A percentile compares a stretch with the other conserved stretches of the same genome.
Evolutionary conservation across 2,888 invertebrate genomes (phyloP).

Genomic region (Parasteatoda lunata): DNA sequence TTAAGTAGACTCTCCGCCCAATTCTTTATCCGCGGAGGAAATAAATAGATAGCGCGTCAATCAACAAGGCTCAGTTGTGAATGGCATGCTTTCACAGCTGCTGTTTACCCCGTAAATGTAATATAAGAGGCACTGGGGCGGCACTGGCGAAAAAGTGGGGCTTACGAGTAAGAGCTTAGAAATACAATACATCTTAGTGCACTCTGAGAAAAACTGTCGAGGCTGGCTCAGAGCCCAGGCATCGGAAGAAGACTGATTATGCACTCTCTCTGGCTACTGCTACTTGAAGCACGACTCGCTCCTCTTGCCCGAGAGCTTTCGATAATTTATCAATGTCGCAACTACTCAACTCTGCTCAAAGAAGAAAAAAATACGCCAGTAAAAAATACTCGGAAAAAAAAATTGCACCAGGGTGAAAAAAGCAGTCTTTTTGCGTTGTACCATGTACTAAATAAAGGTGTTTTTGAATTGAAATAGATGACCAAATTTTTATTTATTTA

Average conservation of each 20-base stretch:
- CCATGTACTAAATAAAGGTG: not conserved
- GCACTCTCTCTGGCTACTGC: constrained; percentile 34
- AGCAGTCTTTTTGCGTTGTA: constrained; percentile 4
- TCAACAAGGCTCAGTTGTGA: not conserved
- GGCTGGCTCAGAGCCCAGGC: constrained; percentile 45
- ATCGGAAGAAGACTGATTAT: constrained; percentile 60
- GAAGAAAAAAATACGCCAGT: constrained; percentile 8
- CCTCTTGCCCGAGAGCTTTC: constrained; percentile 61
- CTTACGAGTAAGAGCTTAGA: constrained; percentile 16
- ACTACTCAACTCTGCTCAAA: constrained; percentile 32
- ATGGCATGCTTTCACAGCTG: constrained; percentile 18
- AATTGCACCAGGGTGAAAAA: constrained; percentile 8
- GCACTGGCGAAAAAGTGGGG: constrained; percentile 12
- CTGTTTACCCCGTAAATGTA: constrained; percentile 16
- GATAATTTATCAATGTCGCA: constrained; percentile 67
- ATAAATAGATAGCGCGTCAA: too few species aligned
- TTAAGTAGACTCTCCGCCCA: too few species aligned
- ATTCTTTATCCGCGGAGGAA: too few species aligned
- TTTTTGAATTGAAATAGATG: constrained; percentile 2
- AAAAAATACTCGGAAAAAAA: constrained; percentile 22
- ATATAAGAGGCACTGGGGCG: not conserved
- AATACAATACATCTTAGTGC: constrained; percentile 57
- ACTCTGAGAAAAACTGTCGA: constrained; percentile 45
- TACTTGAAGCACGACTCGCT: constrained; percentile 61
- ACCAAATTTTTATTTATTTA: not conserved